Base-by-base conservation (phyloP, 2,888 invertebrate genomes). In the Lypha dubia region DNA sequence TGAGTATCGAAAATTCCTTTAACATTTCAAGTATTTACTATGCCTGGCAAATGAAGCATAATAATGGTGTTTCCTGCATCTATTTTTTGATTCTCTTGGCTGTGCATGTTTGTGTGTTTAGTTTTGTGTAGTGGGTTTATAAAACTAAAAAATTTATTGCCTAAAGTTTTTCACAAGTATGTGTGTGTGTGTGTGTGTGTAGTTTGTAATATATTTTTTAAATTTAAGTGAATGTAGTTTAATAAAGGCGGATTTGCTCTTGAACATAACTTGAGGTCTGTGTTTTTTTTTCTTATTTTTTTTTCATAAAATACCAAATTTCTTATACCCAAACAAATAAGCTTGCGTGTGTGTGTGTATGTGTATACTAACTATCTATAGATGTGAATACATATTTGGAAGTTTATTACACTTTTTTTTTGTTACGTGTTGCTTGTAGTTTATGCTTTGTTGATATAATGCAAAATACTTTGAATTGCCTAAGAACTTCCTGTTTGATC, bases 401-500 rank as follows among this genome's bases (percentile, higher is more conserved):
- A 65, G 35, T 46, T 13, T 35, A 35, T 62, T 32, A 8, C 9
- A 51, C 1, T 56, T 79, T 44, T 73, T 56, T 79, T 56, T 73
- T 15, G 35, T 65, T 56, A 62, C 71, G 53, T 80, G 74, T 74
- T 80, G 74, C 67, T 74, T 67, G 46, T 58, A 56, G 53, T 41
- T 65, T 44, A 60, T 62, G 38, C 28, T 20, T 79, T 75, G 67
- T 76, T 82, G 85, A 79, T 86, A 82, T 80, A 74, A 86, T 86
- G 84, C 32, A 63, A 85, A 85, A 80, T 80, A 84, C 77, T 86
- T 82, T 76, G 82, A 87, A 88, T 86, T 87, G 84, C 79, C 90
- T 91, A 91, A 91, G 91, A 90, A 89, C 90, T 90, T 91, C 91
- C 91, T 91, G 90, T 90, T 92, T 92, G 90, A 91, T 92, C 90